Base-by-base conservation (phyloP, 2,797 vertebrate species). In the Betta splendens region DNA sequence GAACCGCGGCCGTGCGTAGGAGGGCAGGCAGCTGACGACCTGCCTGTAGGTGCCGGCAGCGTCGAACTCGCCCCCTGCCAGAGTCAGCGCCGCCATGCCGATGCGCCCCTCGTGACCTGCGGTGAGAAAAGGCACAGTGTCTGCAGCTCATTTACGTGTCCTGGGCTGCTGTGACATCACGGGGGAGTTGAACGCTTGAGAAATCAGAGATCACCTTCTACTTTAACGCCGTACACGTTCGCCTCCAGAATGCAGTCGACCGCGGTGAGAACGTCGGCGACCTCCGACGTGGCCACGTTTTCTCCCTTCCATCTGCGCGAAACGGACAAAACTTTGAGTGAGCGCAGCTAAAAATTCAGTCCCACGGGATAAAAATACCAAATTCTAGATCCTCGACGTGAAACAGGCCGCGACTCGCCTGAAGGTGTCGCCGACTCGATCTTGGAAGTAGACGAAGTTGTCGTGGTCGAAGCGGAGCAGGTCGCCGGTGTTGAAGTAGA, bases 231-330 rank as follows among this genome's bases (percentile, higher is more conserved):
- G 0, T 97, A 98, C 5, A 97, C 95, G 9, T 92, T 95, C 4
- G 93, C 94, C 83, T 96, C 94, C 38, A 88, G 75, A 43, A 97
- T 39, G 25, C 90, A 92, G 9, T 87, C 84, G 31, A 89, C 80
- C 79, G 91, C 77, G 1, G 79, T 88, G 40, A 97, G 80, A 60
- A 91, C 84, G 75, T 95, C 94, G 17, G 90, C 90, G 0, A 95
- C 95, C 87, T 98, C 96, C 0, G 90, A 94, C 6, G 95, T 97
- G 50, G 96, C 94, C 15, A 98, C 94, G 0, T 98, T 98, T 83
- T 98, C 95, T 22, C 96, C 96, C 91, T 98, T 98, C 96, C 96
- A 98, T 48, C 96, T 98, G 73, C 1, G 12, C 46, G 5, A 10
- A 23, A 35, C 9, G 5, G 26, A 54, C 28, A 31, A 38, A 22